A percentile compares a stretch with the other conserved stretches of the same genome.
phyloP scores from a whole-genome alignment of 2,888 invertebrate genomes.

The Criorhina ranunculi region DNA sequence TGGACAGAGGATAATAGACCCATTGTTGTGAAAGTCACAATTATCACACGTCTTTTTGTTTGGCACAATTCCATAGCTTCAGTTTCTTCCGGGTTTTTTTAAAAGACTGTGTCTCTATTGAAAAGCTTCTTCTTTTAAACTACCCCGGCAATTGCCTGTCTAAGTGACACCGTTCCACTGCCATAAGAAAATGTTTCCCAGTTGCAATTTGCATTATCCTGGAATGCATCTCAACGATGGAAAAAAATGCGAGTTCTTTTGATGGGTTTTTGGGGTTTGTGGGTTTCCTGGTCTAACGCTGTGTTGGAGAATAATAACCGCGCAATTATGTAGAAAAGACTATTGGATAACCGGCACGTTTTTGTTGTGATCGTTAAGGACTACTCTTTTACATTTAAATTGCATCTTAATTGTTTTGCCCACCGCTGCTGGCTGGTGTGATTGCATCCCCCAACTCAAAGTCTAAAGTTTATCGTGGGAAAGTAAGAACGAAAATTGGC shows the following conservation, averaged over 20 bases:
- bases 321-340: constrained; percentile 43
- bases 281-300: constrained; percentile 12
- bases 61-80: constrained; percentile 52
- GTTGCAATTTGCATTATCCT: constrained; percentile 58
- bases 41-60: constrained; percentile 46
- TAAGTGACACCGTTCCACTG: constrained; percentile 13
- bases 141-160: constrained; percentile 30
- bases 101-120: constrained; percentile 18
- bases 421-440: neutral
- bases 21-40: constrained; percentile 68
- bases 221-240: constrained; percentile 32
- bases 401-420: constrained; percentile 43
- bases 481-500: constrained; percentile 6
- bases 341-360: constrained; percentile 28
- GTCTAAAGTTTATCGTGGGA: neutral
- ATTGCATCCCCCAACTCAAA: neutral
- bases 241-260: constrained; percentile 23
- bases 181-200: constrained; percentile 25
- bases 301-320: constrained; percentile 43
- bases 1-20: constrained; percentile 52
- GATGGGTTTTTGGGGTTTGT: constrained; percentile 22
- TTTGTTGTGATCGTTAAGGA: constrained; percentile 53
- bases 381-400: constrained; percentile 40
- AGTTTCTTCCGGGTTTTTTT: constrained; percentile 52
- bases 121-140: constrained; percentile 32